Base-by-base conservation (phyloP, 64 coral and sea anemone genomes). In the Stichodactyla mertensii region DNA sequence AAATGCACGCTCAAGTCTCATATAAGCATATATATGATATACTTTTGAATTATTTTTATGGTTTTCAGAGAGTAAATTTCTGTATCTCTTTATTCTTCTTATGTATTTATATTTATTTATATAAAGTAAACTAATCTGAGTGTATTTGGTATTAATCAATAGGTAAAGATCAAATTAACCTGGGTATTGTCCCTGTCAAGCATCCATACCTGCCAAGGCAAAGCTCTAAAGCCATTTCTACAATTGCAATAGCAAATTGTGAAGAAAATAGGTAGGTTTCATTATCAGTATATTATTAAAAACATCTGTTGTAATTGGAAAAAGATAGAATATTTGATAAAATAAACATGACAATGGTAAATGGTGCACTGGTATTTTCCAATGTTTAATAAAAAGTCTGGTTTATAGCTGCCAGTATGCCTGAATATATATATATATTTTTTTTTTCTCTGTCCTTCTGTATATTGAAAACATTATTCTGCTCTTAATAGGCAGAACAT, bases 241-340 rank as follows among this genome's bases (percentile, higher is more conserved):
- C 88, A 45, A 23, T 90, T 77, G 88, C 82, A 57, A 90, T 90
- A 57, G 88, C 88, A 13, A 90, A 90, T 52, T 85, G 88, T 62
- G 83, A 84, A 62, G 88, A 90, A 90, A 74, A 64, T 28, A 90
- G 88, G 88, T 90, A 88, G 18, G 66, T 71, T n/a, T 71, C 18
- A 20, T 20, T 19, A 66, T 66, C 16, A 16, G 18, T 52, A 28
- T n/a, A 28, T 51, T 78, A 66, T 81, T 7, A 16, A 81, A 51
- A 28, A 16, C 20, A 52, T 45, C 36, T 45, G 3, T 45, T 3
- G 3, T 45, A 45, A 45, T 45, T 45, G 36, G 36, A 45, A 45
- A 45, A 45, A 45, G 36, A 45, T 27, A 80, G 78, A 18, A 52
- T 54, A 6, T 10, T 19, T 79, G 12, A 79, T 16, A 36, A 20